Percentiles rank a stretch among this genome's conserved stretches.
Conservation (phyloP, 1,140 invertebrate species). For the Gryon sp. region DNA sequence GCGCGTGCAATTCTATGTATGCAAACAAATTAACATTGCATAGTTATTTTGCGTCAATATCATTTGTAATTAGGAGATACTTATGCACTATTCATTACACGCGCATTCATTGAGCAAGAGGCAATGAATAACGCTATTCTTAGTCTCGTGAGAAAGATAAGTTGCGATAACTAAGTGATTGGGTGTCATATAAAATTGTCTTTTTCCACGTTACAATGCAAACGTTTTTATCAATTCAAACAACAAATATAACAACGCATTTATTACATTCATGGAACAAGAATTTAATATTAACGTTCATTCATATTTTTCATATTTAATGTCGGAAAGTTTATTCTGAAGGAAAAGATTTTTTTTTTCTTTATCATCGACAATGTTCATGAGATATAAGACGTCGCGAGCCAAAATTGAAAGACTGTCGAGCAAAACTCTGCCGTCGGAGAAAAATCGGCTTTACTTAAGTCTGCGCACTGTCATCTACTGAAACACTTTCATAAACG, state of each 20-base stretch:
- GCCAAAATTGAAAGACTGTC: too few relatives aligned
- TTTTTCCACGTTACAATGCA: slow-evolving; percentile 10
- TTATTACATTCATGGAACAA: too few relatives aligned
- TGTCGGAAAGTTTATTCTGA: too few relatives aligned
- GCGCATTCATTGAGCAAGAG: slow-evolving; percentile 50
- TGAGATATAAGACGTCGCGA: too few relatives aligned
- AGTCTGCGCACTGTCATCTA: slow-evolving; percentile 3
- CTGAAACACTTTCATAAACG: slow-evolving; percentile 23
- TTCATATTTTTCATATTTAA: too few relatives aligned
- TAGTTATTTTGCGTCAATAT: slow-evolving; percentile 23
- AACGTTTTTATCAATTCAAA: too few relatives aligned
- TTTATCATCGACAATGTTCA: too few relatives aligned
- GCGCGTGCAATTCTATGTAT: slow-evolving; percentile 17
- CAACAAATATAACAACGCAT: too few relatives aligned
- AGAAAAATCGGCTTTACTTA: too few relatives aligned
- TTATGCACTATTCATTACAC: slow-evolving; percentile 44
- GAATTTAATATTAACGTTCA: too few relatives aligned
- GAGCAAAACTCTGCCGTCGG: too few relatives aligned
- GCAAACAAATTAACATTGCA: slow-evolving; percentile 16
- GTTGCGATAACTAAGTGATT: slow-evolving; percentile 43
- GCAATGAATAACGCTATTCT: slow-evolving; percentile 42
- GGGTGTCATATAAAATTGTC: slow-evolving; percentile 51
- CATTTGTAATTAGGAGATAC: slow-evolving; percentile 47
- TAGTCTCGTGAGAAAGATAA: slow-evolving; percentile 55
- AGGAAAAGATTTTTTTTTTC: too few relatives aligned